phyloP scores from a whole-genome alignment of 2,888 invertebrate genomes.

The Mesoligia furuncula region DNA sequence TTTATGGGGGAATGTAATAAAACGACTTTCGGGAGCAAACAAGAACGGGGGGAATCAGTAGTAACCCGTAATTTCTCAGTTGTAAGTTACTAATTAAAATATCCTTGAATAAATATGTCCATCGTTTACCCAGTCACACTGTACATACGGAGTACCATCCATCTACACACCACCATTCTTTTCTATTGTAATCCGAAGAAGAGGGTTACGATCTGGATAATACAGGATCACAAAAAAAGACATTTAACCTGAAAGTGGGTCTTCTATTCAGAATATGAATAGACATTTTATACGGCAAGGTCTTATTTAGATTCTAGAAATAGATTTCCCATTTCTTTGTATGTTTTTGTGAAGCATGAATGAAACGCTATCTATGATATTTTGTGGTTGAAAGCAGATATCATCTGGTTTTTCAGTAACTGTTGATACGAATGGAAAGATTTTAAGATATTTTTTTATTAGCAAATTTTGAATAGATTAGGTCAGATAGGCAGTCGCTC shows the following conservation, averaged over 20 bases:
- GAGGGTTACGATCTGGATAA: conserved; percentile 39
- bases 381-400: neutral
- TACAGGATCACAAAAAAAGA: conserved; percentile 48
- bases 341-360: neutral
- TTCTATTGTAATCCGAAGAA: conserved; percentile 44
- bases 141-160: conserved; percentile 32
- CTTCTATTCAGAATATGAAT: conserved; percentile 46
- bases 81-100: no score
- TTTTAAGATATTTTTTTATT: neutral
- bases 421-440: neutral
- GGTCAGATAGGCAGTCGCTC: no score
- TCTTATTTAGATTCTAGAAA: conserved; percentile 43
- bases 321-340: conserved; percentile 1
- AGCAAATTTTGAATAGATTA: no score
- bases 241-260: conserved; percentile 41
- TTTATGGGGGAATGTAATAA: no score
- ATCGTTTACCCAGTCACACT: conserved; percentile 9
- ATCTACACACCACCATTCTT: conserved; percentile 54
- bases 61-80: no score
- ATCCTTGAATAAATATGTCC: neutral
- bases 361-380: neutral
- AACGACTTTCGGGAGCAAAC: no score
- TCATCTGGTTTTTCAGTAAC: neutral
- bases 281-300: conserved; percentile 26
- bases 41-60: no score